Conservation (phyloP, 2,113 vertebrate species). For the Dromas ardeola region DNA sequence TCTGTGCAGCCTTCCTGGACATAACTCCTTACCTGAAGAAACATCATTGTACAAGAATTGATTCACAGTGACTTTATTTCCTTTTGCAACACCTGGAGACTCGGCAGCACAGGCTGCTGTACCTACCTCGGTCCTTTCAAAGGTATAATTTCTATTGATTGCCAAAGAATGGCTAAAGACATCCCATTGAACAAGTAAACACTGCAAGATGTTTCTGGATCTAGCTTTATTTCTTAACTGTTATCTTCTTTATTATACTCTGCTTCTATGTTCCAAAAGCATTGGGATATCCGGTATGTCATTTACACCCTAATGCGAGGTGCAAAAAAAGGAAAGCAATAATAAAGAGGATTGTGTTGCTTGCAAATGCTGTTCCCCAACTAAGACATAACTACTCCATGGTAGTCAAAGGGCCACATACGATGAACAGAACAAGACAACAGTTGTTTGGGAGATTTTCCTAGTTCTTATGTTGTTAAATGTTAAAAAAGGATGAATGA, state of each 20-base stretch:
- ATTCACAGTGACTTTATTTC: neutral
- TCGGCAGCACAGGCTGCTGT: neutral
- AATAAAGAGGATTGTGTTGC: neutral
- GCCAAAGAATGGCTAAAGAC: neutral
- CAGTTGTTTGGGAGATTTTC: neutral
- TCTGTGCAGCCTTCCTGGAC: neutral
- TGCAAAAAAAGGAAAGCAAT: neutral
- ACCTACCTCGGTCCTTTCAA: neutral
- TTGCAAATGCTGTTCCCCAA: neutral
- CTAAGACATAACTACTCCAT: neutral
- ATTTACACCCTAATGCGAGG: neutral
- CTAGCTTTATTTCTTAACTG: neutral
- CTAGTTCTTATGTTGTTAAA: neutral
- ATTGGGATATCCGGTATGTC: neutral
- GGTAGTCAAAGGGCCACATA: neutral
- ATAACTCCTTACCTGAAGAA: neutral
- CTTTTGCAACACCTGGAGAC: neutral
- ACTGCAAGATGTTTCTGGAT: neutral
- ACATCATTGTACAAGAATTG: fast-evolving
- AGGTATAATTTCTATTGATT: neutral
- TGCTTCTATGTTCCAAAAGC: neutral
- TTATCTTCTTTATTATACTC: neutral
- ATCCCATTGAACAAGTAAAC: neutral
- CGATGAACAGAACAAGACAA: neutral
- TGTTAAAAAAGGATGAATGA: neutral